Conservation (phyloP, 1,140 invertebrate species). For the Sitophilus oryzae region DNA sequence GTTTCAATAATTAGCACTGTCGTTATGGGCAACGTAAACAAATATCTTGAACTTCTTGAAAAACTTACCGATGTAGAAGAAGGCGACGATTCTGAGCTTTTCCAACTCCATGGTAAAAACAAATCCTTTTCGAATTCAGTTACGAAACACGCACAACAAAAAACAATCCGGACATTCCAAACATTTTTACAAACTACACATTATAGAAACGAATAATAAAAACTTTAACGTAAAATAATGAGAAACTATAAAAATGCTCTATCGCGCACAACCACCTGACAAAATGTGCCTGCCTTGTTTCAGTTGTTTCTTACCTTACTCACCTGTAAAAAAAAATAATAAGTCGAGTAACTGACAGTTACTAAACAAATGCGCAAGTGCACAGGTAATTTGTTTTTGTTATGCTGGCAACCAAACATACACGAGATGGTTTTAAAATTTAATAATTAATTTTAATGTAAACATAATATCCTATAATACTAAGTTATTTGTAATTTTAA, state of each 20-base stretch:
- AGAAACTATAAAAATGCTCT: slow-evolving; percentile 1
- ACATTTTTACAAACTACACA: background rate
- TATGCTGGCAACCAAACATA: background rate
- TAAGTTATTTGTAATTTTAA: too few relatives aligned
- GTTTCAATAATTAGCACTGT: too few relatives aligned
- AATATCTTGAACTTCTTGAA: background rate
- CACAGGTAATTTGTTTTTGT: background rate
- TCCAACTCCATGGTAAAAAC: slow-evolving; percentile 5
- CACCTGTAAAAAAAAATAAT: slow-evolving; percentile 15
- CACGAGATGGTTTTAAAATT: background rate
- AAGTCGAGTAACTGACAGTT: slow-evolving; percentile 5
- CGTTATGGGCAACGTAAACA: slow-evolving; percentile 7
- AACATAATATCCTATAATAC: too few relatives aligned
- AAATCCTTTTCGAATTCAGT: slow-evolving; percentile 1
- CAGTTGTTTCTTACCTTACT: too few relatives aligned
- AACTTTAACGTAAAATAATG: slow-evolving; percentile 1
- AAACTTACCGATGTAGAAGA: slow-evolving; percentile 5
- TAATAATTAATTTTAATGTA: too few relatives aligned
- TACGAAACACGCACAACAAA: background rate
- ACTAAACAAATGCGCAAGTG: background rate
- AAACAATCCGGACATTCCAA: background rate
- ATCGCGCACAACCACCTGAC: slow-evolving; percentile 7
- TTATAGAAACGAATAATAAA: background rate
- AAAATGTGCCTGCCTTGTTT: slow-evolving; percentile 5
- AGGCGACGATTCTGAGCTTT: slow-evolving; percentile 2